phyloP scores from a whole-genome alignment of 2,888 invertebrate genomes.

The Gortyna flavago region DNA sequence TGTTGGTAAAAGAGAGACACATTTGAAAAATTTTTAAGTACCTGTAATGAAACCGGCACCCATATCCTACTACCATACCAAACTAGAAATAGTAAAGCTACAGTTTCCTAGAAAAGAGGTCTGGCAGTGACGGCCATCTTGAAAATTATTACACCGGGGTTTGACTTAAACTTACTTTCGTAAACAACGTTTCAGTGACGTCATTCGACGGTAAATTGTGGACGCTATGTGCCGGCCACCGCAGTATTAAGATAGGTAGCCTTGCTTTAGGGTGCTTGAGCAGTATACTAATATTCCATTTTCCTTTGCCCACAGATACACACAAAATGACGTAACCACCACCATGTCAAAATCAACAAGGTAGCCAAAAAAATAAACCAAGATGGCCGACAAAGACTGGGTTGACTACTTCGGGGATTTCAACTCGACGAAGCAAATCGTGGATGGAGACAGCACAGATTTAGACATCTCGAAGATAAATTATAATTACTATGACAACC shows the following conservation, averaged over 20 bases:
- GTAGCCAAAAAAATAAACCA: conserved; percentile 62
- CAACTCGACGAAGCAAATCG: conserved; percentile 62
- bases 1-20: too few species aligned
- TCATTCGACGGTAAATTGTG: background rate
- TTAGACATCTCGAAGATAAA: conserved; percentile 58
- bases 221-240: too few species aligned
- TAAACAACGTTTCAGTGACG: background rate
- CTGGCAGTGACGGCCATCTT: too few species aligned
- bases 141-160: too few species aligned
- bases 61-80: background rate
- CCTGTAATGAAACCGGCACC: background rate
- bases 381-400: conserved; percentile 84
- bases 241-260: background rate
- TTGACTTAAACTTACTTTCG: background rate
- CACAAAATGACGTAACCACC: conserved; percentile 37
- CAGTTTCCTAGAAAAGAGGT: too few species aligned
- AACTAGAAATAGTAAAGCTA: background rate
- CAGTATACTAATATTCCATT: conserved; percentile 1
- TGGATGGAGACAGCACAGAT: conserved; percentile 61
- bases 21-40: too few species aligned
- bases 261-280: background rate
- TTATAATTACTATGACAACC: conserved; percentile 77
- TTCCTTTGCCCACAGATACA: conserved; percentile 58
- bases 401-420: conserved; percentile 77
- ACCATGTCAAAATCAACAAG: conserved; percentile 50